Percentiles rank a stretch among this genome's conserved stretches.
These are phyloP conservation scores for Anolis apletophallus DNA, from an alignment of 2,797 vertebrate genomes.

Conservation along the genomic window DNA sequence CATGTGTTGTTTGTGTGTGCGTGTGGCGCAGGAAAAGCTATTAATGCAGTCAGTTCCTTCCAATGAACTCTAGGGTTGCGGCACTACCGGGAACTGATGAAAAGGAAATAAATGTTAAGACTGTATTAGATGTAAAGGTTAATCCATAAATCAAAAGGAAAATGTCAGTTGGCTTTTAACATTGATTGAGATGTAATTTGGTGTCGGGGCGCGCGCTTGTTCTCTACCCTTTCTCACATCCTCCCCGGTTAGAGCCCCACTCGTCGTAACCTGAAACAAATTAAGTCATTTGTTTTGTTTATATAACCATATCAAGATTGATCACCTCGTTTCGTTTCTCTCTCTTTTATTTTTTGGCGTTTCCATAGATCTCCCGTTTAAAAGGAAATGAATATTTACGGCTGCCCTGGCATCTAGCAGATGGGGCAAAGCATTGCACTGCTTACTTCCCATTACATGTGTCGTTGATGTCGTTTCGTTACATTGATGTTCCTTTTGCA, in stretches of 20 bases:
- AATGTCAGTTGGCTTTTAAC: conserved; percentile 80
- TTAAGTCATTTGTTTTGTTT: conserved; percentile 66
- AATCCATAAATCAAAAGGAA: conserved; percentile 81
- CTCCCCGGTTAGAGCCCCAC: conserved; percentile 48
- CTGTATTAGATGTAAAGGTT: conserved; percentile 77
- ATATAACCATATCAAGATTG: conserved; percentile 53
- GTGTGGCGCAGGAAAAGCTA: conserved; percentile 54
- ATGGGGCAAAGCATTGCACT: not conserved
- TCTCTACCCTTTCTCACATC: conserved; percentile 65
- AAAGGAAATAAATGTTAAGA: conserved; percentile 70
- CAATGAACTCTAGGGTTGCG: conserved; percentile 67
- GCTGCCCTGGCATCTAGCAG: not conserved
- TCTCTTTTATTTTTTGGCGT: not conserved
- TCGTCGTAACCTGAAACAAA: conserved; percentile 68
- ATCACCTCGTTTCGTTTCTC: conserved; percentile 41
- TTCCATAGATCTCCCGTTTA: not conserved
- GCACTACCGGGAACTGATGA: conserved; percentile 65
- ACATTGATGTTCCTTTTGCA: too few relatives aligned
- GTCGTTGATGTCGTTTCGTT: conserved; percentile 20
- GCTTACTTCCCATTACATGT: conserved; percentile 37
- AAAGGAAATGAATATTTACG: conserved; percentile 40
- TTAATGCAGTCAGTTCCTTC: conserved; percentile 72
- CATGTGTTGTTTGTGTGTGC: too few relatives aligned
- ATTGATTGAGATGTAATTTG: conserved; percentile 79
- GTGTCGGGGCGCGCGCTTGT: conserved; percentile 61